Percentiles rank a stretch among this genome's conserved stretches.
Evolutionary conservation across 1,140 invertebrate genomes (phyloP).

Genomic region (Euwallacea fornicatus): DNA sequence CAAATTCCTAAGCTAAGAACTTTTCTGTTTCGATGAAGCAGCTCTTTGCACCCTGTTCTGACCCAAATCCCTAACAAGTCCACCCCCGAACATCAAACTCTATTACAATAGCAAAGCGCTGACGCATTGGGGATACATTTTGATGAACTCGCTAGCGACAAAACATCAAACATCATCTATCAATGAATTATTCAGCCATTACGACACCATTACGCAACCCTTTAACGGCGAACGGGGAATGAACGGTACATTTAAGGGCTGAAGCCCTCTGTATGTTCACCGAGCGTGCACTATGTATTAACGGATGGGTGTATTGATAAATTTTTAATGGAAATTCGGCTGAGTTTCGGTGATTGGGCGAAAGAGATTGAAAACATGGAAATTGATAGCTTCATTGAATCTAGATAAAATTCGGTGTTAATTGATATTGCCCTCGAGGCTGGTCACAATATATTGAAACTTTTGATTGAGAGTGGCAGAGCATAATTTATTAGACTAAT

Average conservation of each 20-base stretch:
- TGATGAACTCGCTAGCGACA: slow-evolving; percentile 27
- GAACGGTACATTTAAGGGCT: slow-evolving; percentile 25
- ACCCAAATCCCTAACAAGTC: background rate
- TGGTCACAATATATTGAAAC: too few species aligned
- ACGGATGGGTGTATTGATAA: slow-evolving; percentile 27
- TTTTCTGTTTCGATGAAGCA: background rate
- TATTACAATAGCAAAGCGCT: background rate
- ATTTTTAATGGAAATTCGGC: slow-evolving; percentile 23
- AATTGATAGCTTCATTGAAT: too few species aligned
- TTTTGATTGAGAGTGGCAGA: too few species aligned
- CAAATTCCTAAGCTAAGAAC: background rate
- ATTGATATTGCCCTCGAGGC: too few species aligned
- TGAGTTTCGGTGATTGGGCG: background rate
- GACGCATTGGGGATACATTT: slow-evolving; percentile 9
- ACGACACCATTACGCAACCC: slow-evolving; percentile 36
- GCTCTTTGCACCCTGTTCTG: background rate
- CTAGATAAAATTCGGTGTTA: too few species aligned
- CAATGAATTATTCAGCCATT: slow-evolving; percentile 39
- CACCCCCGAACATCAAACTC: background rate
- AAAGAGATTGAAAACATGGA: too few species aligned
- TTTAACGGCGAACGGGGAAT: slow-evolving; percentile 24
- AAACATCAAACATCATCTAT: slow-evolving; percentile 38
- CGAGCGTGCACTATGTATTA: slow-evolving; percentile 29
- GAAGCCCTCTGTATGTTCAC: slow-evolving; percentile 19
- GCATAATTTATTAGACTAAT: too few species aligned